Base-by-base conservation (phyloP, 2,797 vertebrate genomes). In the Falco columbarius region DNA sequence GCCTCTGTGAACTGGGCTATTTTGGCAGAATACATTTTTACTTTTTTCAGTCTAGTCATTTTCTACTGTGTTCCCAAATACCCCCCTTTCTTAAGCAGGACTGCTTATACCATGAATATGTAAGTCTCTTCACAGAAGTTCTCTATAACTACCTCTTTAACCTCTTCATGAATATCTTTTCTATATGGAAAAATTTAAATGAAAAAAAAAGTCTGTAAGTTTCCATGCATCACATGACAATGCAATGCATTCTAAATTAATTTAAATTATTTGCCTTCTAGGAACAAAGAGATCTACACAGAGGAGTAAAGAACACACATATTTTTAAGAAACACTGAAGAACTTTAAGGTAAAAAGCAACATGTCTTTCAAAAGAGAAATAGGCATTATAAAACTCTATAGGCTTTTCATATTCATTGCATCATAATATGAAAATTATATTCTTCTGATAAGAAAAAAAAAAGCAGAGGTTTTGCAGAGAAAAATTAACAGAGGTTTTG, bases 401-500 rank as follows among this genome's bases (percentile, higher is more conserved):
- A 63, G 22, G 13, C 13, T 96, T 93, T 94, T 85, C 14, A 12
- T 40, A 40, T 30, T 40, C 40, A 15, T 55, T 62, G 47, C 62
- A 24, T 68, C 47, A 61, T 47, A 34, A 40, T 81, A 40, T 34
- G 47, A 36, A 59, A 63, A 85, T 11, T 84, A 63, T 85, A 56
- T 73, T 90, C 27, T 40, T 95, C 49, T 97, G 58, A 93, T 7
- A 79, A 82, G 83, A 81, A 38, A 79, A 72, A 81, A 70, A 82
- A 74, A 36, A 82, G 8, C 72, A 82, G 26, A n/a, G n/a, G n/a
- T n/a, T n/a, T n/a, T n/a, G n/a, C n/a, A n/a, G n/a, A n/a, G n/a
- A 89, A 17, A 88, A 97, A 96, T 91, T 84, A 98, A 88, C 38
- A 58, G 51, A 46, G 10, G 7, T 88, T 96, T 95, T 96, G 84